Evolutionary conservation across 2,888 invertebrate genomes (phyloP).

Genomic region (Hirtodrosophila duncani): DNA sequence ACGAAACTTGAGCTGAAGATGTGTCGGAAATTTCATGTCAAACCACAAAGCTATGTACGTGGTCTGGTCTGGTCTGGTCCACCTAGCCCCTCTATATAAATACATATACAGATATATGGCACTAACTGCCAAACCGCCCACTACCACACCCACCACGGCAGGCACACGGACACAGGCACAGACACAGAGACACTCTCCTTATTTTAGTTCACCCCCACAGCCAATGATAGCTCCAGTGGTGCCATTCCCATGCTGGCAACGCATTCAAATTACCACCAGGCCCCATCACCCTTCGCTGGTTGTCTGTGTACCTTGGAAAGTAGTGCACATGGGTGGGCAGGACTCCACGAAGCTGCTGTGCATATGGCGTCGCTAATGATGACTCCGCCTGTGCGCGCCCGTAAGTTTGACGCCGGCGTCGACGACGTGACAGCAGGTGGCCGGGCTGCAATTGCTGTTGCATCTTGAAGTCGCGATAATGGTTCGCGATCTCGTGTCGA

Average conservation of each 20-base stretch:
- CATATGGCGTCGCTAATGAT: conserved; percentile 37
- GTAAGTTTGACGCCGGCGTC: conserved; percentile 22
- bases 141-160: conserved; percentile 2
- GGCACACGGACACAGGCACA: conserved; percentile 1
- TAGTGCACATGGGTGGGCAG: conserved; percentile 62
- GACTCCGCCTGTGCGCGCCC: conserved; percentile 22
- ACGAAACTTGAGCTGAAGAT: conserved; percentile 53
- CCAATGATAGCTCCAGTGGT: neutral
- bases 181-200: no score
- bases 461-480: conserved; percentile 74
- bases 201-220: no score
- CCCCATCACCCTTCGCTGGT: neutral
- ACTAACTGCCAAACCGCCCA: conserved; percentile 31
- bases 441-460: conserved; percentile 26
- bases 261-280: conserved; percentile 17
- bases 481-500: conserved; percentile 75
- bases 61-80: neutral
- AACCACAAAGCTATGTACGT: conserved; percentile 18
- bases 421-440: conserved; percentile 16
- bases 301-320: conserved; percentile 65
- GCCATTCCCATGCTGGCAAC: neutral
- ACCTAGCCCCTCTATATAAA: neutral
- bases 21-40: conserved; percentile 54
- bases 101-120: conserved; percentile 34
- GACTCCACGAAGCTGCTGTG: conserved; percentile 53